Conservation (phyloP, 2,888 invertebrate species). For the Drosophila glabriapex region DNA sequence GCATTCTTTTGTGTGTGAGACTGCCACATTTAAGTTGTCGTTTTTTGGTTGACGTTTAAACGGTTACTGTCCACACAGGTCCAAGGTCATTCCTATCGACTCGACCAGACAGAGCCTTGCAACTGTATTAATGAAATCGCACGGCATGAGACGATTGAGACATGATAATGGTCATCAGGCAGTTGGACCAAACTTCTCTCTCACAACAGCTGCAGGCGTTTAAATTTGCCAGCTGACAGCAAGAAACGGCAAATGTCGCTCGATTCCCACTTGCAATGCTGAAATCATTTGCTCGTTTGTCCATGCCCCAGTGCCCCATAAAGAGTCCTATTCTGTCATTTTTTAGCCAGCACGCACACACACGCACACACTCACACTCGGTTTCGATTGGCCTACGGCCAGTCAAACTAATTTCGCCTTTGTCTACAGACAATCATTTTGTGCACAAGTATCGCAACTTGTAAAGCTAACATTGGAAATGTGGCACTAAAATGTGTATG, state of each 20-base stretch:
- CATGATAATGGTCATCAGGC: slow-evolving; percentile 69
- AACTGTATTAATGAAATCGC: slow-evolving; percentile 62
- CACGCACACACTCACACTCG: slow-evolving; percentile 10
- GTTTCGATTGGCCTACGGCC: slow-evolving; percentile 56
- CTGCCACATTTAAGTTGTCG: slow-evolving; percentile 28
- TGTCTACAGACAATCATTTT: slow-evolving; percentile 24
- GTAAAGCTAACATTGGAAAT: slow-evolving; percentile 43
- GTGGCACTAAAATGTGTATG: slow-evolving; percentile 23
- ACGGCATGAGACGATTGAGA: slow-evolving; percentile 64
- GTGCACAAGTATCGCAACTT: slow-evolving; percentile 39
- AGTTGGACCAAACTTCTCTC: slow-evolving; percentile 46
- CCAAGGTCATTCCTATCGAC: slow-evolving; percentile 65
- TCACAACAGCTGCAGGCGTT: slow-evolving; percentile 73
- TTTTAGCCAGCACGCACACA: not conserved
- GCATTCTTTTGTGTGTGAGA: slow-evolving; percentile 1
- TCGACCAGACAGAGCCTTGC: slow-evolving; percentile 48
- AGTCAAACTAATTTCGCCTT: slow-evolving; percentile 53
- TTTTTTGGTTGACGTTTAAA: slow-evolving; percentile 17
- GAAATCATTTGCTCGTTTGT: slow-evolving; percentile 45
- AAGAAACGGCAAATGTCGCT: slow-evolving; percentile 16
- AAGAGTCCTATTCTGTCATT: slow-evolving; percentile 38
- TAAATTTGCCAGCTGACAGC: slow-evolving; percentile 51
- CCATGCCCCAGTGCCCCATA: slow-evolving; percentile 68
- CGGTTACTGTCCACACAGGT: not conserved
- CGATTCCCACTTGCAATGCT: slow-evolving; percentile 58